Evolutionary conservation across 2,113 vertebrate genomes (phyloP).

Genomic region (Scomber japonicus): DNA sequence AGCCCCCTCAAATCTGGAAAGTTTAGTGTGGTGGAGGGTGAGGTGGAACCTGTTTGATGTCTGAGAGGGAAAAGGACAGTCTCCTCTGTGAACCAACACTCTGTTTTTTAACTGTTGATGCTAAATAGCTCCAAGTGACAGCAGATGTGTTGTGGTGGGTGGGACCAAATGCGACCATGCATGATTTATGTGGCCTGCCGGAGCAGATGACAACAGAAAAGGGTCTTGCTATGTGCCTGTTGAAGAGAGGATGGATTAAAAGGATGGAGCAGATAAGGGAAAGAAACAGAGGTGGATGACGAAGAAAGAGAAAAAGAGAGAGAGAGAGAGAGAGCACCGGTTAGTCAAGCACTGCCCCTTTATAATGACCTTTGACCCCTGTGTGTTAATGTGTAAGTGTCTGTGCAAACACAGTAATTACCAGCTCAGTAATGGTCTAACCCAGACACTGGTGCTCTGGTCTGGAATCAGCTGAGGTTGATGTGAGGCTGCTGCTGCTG

Average conservation of each 20-base stretch:
- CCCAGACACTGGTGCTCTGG: not conserved
- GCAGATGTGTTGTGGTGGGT: slow-evolving; percentile 48
- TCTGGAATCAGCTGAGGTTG: slow-evolving; percentile 25
- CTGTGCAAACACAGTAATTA: not conserved
- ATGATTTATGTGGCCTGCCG: slow-evolving; percentile 51
- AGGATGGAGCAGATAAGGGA: not conserved
- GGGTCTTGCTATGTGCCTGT: not conserved
- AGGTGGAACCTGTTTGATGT: slow-evolving; percentile 2
- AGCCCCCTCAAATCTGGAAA: not conserved
- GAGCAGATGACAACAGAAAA: slow-evolving; percentile 41
- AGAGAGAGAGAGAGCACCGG: slow-evolving; percentile 23
- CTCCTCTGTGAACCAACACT: slow-evolving; percentile 1
- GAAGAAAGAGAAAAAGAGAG: not conserved
- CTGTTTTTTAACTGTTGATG: slow-evolving; percentile 61
- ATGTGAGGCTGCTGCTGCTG: not conserved
- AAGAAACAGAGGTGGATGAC: not conserved
- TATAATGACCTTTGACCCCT: slow-evolving; percentile 22
- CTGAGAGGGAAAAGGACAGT: not conserved
- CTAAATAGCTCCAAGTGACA: slow-evolving; percentile 62
- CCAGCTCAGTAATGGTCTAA: not conserved
- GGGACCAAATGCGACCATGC: slow-evolving; percentile 50
- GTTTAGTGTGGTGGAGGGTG: slow-evolving; percentile 11
- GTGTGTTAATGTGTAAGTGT: slow-evolving; percentile 3
- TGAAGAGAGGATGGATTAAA: not conserved
- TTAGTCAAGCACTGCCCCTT: slow-evolving; percentile 16